phyloP scores from a whole-genome alignment of 2,113 vertebrate species.

The Oplegnathus fasciatus region DNA sequence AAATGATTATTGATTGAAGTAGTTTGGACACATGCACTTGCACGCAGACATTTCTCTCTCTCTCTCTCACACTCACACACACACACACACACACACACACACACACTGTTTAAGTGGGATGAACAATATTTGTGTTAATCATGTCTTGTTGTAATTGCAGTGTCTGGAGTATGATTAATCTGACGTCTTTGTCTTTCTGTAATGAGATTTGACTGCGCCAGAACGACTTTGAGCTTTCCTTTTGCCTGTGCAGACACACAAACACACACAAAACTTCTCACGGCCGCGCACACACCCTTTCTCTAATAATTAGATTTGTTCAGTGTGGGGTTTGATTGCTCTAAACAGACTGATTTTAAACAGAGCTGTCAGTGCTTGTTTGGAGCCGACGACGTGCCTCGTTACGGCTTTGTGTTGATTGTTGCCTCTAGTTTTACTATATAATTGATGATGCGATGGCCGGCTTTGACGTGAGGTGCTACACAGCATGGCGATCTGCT shows the following conservation, averaged over 20 bases:
- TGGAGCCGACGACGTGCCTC: slow-evolving; percentile 41
- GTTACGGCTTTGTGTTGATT: slow-evolving; percentile 42
- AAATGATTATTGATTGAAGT: slow-evolving; percentile 81
- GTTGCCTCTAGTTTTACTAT: slow-evolving; percentile 48
- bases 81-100: slow-evolving; percentile 9
- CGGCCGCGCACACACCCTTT: slow-evolving; percentile 24
- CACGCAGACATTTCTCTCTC: slow-evolving; percentile 54
- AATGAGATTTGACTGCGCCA: slow-evolving; percentile 80
- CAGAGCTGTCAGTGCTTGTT: slow-evolving; percentile 68
- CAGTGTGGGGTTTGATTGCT: slow-evolving; percentile 62
- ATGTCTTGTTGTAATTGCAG: slow-evolving; percentile 82
- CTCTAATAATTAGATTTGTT: slow-evolving; percentile 78
- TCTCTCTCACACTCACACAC: slow-evolving; percentile 17
- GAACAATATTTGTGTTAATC: slow-evolving; percentile 78
- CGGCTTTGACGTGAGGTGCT: slow-evolving; percentile 36
- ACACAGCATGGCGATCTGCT: not conserved
- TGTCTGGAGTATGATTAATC: slow-evolving; percentile 82
- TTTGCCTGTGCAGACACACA: slow-evolving; percentile 47
- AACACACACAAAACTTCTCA: not conserved
- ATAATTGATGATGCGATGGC: slow-evolving; percentile 46
- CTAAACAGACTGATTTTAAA: slow-evolving; percentile 64
- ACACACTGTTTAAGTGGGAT: slow-evolving; percentile 69
- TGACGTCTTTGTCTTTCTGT: slow-evolving; percentile 80
- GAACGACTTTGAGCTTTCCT: slow-evolving; percentile 69
- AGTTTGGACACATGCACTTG: slow-evolving; percentile 68